Percentiles rank a stretch among this genome's conserved stretches.
phyloP scores from a whole-genome alignment of 2,888 invertebrate genomes.

The Pristionchus mayeri region DNA sequence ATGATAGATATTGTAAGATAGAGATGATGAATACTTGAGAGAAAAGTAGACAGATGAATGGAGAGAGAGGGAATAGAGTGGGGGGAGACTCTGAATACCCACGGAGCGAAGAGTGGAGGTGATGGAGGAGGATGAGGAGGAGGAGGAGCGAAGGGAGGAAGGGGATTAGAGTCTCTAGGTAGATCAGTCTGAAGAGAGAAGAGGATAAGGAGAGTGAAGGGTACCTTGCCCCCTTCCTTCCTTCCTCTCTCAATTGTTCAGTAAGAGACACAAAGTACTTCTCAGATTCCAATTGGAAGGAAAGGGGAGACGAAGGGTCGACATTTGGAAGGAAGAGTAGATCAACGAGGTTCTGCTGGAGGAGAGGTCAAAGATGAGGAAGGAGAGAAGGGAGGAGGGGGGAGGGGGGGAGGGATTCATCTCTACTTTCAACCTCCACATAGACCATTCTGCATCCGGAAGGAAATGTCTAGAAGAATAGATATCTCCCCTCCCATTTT shows the following conservation, averaged over 20 bases:
- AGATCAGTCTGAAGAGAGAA: neutral
- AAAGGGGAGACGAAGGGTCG: neutral
- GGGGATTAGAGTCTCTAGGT: slow-evolving; percentile 23
- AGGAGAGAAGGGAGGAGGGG: neutral
- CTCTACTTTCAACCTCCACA: neutral
- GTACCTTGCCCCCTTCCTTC: neutral
- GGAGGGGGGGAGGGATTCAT: neutral
- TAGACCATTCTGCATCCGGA: neutral
- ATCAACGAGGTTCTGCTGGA: neutral
- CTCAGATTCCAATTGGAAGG: slow-evolving; percentile 34
- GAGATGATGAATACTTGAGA: slow-evolving; percentile 22
- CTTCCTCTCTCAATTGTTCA: slow-evolving; percentile 27
- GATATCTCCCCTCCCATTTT: neutral
- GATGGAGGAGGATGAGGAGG: neutral
- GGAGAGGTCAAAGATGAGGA: slow-evolving; percentile 16
- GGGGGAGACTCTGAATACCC: slow-evolving; percentile 12
- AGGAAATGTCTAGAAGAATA: neutral
- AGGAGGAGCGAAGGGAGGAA: neutral
- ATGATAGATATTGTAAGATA: slow-evolving; percentile 9
- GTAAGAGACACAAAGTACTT: slow-evolving; percentile 29
- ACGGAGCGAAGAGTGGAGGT: slow-evolving; percentile 1
- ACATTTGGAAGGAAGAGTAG: slow-evolving; percentile 28
- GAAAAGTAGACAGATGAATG: neutral
- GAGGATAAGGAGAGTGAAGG: slow-evolving; percentile 30
- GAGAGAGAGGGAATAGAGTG: neutral